Evolutionary conservation across 1,140 invertebrate species (phyloP), one percentile per base, ranked within the genome.

Genomic region (Colletes gigas): DNA sequence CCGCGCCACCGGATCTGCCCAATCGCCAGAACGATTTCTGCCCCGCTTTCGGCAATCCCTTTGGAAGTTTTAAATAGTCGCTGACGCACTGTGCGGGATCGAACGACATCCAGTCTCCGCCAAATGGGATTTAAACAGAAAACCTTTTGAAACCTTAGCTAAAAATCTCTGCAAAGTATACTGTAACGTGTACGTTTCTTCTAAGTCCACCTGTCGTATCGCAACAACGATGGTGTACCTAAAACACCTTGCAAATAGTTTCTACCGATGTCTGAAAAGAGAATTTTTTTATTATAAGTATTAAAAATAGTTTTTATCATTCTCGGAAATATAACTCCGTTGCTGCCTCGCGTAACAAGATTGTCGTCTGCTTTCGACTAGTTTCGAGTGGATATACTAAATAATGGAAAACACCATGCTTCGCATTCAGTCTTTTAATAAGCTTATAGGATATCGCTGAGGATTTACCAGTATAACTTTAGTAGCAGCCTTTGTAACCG

Each of bases 391-490:
- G 62, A 39, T 19, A 62, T 60, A 73, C 8, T 7, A 3, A 57
- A 62, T 62, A 62, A 50, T 57, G 30, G 12, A 62, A 62, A 60
- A 60, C 14, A 12, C 8, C 44, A 8, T 44, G 8, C 19, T 14
- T 39, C 55, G 39, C 52, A 67, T 75, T 44, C 6, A 44, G 62
- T 66, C 14, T 50, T 44, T 44, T 75, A 75, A 75, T 75, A 68
- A 57, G 74, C 74, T 68, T 76, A 50, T 47, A 21, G 6, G 19
- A 52, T 59, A 74, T 68, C 50, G 39, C 17, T 4, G 0, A 30
- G 10, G 54, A 15, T 68, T 76, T 76, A 76, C 65, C 41, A 30
- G 50, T 68, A 76, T 59, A 76, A 59, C 52, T 76, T 76, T 68
- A 66, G 15, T 70, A 70, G 44, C 30, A 70, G 44, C 30, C 75